Conservation (phyloP, 92 coral and sea anemone genomes). For the Meandrina meandrites region DNA sequence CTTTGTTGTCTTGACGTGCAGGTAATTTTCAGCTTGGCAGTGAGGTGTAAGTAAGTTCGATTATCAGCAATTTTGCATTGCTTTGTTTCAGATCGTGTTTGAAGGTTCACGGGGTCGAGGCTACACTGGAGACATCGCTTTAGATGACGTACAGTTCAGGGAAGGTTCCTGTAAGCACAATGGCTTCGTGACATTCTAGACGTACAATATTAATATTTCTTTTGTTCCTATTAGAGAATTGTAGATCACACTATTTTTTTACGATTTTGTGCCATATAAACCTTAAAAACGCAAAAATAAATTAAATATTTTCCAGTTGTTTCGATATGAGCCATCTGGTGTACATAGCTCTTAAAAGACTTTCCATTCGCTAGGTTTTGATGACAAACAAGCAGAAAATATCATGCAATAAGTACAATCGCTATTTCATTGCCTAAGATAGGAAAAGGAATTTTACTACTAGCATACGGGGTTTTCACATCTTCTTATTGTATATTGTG, state of each 20-base stretch:
- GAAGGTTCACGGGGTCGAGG: constrained; percentile 48
- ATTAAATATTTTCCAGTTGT: not conserved
- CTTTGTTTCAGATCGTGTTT: constrained; percentile 36
- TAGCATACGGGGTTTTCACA: not conserved
- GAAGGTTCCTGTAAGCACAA: constrained; percentile 34
- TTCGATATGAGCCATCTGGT: not conserved
- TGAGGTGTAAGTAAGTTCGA: not conserved
- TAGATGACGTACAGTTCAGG: constrained; percentile 38
- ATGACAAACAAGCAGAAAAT: not conserved
- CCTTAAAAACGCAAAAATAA: not conserved
- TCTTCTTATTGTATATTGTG: not conserved
- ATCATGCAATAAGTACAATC: not conserved
- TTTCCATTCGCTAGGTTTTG: not conserved
- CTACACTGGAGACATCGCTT: constrained; percentile 48
- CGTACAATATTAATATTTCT: not conserved
- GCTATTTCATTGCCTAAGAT: not conserved
- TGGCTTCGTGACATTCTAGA: constrained; percentile 12
- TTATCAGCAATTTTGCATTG: not conserved
- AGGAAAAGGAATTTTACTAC: not conserved
- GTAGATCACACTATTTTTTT: not conserved
- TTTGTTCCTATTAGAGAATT: not conserved
- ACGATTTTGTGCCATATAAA: not conserved
- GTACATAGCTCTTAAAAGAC: not conserved
- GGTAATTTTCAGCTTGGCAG: too few species aligned
- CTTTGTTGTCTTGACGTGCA: too few species aligned